Evolutionary conservation across 2,888 invertebrate genomes (phyloP).

Genomic region (Limenitis camilla): DNA sequence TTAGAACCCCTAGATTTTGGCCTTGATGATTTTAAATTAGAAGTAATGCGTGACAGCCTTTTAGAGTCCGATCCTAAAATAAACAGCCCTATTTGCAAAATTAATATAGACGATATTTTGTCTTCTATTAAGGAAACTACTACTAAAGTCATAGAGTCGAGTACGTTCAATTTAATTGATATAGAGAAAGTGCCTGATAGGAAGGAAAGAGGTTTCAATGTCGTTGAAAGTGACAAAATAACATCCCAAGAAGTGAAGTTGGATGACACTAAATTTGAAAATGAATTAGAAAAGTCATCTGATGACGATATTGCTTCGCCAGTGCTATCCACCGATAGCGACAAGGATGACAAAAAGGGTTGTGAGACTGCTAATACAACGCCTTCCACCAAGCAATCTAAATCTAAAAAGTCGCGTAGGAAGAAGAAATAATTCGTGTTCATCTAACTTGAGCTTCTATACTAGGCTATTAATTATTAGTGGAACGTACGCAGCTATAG

Average conservation of each 20-base stretch:
- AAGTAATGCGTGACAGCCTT: conserved; percentile 64
- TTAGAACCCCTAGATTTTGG: conserved; percentile 59
- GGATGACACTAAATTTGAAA: conserved; percentile 46
- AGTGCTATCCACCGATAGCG: conserved; percentile 72
- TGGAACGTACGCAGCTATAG: conserved; percentile 41
- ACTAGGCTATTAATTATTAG: conserved; percentile 26
- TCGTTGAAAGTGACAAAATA: conserved; percentile 59
- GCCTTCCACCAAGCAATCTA: conserved; percentile 59
- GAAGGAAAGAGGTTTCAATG: conserved; percentile 58
- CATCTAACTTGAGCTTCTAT: conserved; percentile 35
- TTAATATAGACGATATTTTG: conserved; percentile 62
- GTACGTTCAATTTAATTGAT: conserved; percentile 61
- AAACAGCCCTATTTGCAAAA: conserved; percentile 63
- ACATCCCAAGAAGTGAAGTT: conserved; percentile 56
- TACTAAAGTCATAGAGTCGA: conserved; percentile 47
- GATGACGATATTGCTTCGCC: conserved; percentile 73
- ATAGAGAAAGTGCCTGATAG: conserved; percentile 56
- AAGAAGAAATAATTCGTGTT: conserved; percentile 74
- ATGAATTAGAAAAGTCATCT: conserved; percentile 69
- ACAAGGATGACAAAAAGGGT: conserved; percentile 63
- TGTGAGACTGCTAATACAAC: conserved; percentile 51
- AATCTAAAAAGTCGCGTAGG: conserved; percentile 75
- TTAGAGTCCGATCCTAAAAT: conserved; percentile 51
- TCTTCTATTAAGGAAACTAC: conserved; percentile 60
- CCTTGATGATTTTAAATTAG: conserved; percentile 61